A percentile compares a stretch with the other conserved stretches of the same genome.
Conservation (phyloP, 2,113 vertebrate species). For the Heteronetta atricapilla region DNA sequence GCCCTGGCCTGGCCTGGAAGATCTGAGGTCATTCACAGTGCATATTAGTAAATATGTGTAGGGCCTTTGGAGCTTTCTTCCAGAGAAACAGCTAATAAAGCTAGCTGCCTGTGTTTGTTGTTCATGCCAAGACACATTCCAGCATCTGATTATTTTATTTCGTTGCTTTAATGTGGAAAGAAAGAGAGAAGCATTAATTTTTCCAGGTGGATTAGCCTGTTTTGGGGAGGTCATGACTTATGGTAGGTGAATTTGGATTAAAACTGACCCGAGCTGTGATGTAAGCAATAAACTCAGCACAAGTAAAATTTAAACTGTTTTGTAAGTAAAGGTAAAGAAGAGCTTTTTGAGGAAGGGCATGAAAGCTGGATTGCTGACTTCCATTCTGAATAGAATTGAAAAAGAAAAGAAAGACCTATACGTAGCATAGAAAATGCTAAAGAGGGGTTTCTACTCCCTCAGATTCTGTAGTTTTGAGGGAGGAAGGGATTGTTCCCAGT, state of each 20-base stretch:
- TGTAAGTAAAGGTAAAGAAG: neutral
- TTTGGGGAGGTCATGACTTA: neutral
- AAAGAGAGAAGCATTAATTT: constrained; percentile 29
- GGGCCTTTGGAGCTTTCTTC: constrained; percentile 70
- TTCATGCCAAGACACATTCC: constrained; percentile 71
- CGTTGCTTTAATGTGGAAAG: constrained; percentile 65
- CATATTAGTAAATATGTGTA: constrained; percentile 71
- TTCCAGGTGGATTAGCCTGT: constrained; percentile 49
- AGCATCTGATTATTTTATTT: constrained; percentile 66
- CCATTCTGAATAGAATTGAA: neutral
- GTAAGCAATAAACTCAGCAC: neutral
- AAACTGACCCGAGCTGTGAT: neutral
- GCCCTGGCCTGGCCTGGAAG: constrained; percentile 14
- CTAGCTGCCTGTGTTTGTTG: constrained; percentile 60
- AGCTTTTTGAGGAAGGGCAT: neutral
- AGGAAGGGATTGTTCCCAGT: neutral
- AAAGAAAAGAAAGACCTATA: neutral
- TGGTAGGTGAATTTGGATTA: neutral
- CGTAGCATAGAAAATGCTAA: constrained; percentile 16
- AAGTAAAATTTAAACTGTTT: neutral
- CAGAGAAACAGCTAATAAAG: constrained; percentile 78
- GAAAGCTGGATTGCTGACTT: neutral
- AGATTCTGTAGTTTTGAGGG: neutral
- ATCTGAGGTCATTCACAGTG: constrained; percentile 55
- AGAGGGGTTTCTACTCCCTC: neutral